Percentiles rank a stretch among this genome's conserved stretches.
Evolutionary conservation across 2,888 invertebrate genomes (phyloP).

Genomic region (Neoscelio sp.): DNA sequence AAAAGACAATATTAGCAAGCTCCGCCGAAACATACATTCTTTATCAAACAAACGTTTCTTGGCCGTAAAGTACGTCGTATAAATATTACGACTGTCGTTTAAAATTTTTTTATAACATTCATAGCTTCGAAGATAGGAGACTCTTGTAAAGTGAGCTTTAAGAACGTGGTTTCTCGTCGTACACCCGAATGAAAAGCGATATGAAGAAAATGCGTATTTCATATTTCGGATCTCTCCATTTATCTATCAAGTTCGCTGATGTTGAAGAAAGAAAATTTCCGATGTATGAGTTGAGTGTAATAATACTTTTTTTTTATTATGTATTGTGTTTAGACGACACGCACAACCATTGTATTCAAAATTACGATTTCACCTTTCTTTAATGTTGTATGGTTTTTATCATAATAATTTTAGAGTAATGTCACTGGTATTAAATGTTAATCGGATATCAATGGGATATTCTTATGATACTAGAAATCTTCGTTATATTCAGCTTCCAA

Average conservation of each 20-base stretch:
- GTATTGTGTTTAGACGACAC: slow-evolving; percentile 32
- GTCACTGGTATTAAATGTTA: slow-evolving; percentile 24
- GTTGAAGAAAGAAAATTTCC: slow-evolving; percentile 52
- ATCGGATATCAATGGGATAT: slow-evolving; percentile 8
- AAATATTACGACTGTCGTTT: slow-evolving; percentile 61
- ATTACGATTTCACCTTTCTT: slow-evolving; percentile 25
- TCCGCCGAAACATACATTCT: slow-evolving; percentile 23
- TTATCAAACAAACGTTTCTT: slow-evolving; percentile 45
- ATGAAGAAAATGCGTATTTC: slow-evolving; percentile 67
- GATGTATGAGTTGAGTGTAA: slow-evolving; percentile 41
- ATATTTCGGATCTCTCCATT: slow-evolving; percentile 67
- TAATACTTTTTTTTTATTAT: slow-evolving; percentile 42
- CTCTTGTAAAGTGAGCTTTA: slow-evolving; percentile 65
- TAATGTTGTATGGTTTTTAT: slow-evolving; percentile 3
- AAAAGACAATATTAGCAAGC: too few species aligned
- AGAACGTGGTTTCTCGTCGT: slow-evolving; percentile 59
- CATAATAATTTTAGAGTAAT: background rate
- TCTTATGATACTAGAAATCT: background rate
- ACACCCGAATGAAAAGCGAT: slow-evolving; percentile 66
- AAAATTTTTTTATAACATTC: slow-evolving; percentile 64
- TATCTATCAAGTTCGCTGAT: slow-evolving; percentile 66
- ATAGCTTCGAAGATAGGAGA: slow-evolving; percentile 49
- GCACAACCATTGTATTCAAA: slow-evolving; percentile 22
- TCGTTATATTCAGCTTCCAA: too few species aligned
- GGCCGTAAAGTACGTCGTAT: slow-evolving; percentile 40